Evolutionary conservation across 2,888 invertebrate genomes (phyloP), one percentile per base, ranked within the genome.

Genomic region (Nomada ruficornis): DNA sequence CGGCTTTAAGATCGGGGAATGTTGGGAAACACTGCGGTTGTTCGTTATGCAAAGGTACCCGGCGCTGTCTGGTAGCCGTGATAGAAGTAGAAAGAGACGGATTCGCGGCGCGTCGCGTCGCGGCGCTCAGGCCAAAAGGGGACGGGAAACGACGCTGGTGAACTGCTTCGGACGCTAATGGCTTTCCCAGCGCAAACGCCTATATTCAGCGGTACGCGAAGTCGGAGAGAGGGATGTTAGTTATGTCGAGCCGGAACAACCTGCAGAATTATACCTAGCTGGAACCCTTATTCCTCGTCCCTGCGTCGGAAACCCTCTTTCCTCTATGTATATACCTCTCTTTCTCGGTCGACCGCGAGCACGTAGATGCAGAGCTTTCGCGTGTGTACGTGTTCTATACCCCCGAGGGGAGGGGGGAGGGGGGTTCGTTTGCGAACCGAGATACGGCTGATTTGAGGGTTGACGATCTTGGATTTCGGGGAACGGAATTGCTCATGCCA

Each of bases 121-220:
- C 36, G 36, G 36, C 36, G 7, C 36, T 7, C 36, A 7, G 36
- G 36, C 23, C 59, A 73, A 63, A 80, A 65, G 75, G 68, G 73
- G 70, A 68, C 68, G 55, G 71, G 77, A 74, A 82, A 78, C 72
- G 78, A 64, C 80, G 64, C 63, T 65, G 79, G 81, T 81, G 83
- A 79, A 74, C 88, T 85, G 80, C 71, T 76, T 85, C 71, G 80
- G 89, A 85, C 85, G 86, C 85, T 90, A 90, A 90, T 90, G 89
- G 90, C 86, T 89, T 89, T 87, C 75, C 89, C 77, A 85, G 80
- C 71, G 79, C 83, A 77, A 88, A 87, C 86, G 77, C 83, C 80
- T 77, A 78, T 74, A 69, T 73, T 64, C 77, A 77, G 60, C 62
- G 57, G 55, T 77, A 65, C 78, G 77, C 68, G 57, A 72, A 59